phyloP scores from a whole-genome alignment of 2,888 invertebrate genomes.

The Watsonalla binaria region DNA sequence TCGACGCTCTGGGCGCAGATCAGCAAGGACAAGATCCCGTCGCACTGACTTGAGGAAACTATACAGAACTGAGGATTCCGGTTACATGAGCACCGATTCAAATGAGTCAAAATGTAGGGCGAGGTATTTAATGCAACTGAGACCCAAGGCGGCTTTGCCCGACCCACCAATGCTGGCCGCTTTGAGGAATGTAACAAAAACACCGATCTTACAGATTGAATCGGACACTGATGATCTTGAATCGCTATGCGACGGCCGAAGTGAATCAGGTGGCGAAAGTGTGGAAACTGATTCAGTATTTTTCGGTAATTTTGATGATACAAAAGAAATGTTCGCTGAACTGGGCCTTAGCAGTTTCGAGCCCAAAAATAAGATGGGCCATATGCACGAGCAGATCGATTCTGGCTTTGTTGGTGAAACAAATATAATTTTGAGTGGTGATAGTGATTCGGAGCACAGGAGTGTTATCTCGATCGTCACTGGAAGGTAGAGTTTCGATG shows the following conservation, averaged over 20 bases:
- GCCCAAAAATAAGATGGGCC: conserved; percentile 35
- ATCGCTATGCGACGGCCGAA: conserved; percentile 86
- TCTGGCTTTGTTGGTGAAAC: conserved; percentile 71
- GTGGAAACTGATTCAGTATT: conserved; percentile 92
- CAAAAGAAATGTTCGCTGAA: conserved; percentile 63
- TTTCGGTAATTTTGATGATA: conserved; percentile 83
- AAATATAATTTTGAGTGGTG: conserved; percentile 68
- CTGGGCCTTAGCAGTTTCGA: conserved; percentile 51
- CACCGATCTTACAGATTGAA: conserved; percentile 54
- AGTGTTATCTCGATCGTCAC: conserved; percentile 72
- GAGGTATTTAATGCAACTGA: conserved; percentile 65
- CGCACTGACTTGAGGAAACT: conserved; percentile 62
- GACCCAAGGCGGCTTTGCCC: conserved; percentile 45
- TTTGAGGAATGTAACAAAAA: conserved; percentile 36
- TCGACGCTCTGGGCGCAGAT: conserved; percentile 59
- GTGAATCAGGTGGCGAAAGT: conserved; percentile 92
- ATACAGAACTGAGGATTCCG: conserved; percentile 83
- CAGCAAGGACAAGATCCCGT: conserved; percentile 60
- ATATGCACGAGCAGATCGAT: conserved; percentile 61
- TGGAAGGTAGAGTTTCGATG: conserved; percentile 53
- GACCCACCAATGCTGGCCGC: conserved; percentile 36
- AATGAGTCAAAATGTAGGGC: conserved; percentile 78
- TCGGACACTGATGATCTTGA: conserved; percentile 86
- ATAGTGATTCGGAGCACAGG: conserved; percentile 70
- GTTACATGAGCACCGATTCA: conserved; percentile 91